phyloP scores from a whole-genome alignment of 2,113 vertebrate genomes.

The Rhodinocichla rosea region DNA sequence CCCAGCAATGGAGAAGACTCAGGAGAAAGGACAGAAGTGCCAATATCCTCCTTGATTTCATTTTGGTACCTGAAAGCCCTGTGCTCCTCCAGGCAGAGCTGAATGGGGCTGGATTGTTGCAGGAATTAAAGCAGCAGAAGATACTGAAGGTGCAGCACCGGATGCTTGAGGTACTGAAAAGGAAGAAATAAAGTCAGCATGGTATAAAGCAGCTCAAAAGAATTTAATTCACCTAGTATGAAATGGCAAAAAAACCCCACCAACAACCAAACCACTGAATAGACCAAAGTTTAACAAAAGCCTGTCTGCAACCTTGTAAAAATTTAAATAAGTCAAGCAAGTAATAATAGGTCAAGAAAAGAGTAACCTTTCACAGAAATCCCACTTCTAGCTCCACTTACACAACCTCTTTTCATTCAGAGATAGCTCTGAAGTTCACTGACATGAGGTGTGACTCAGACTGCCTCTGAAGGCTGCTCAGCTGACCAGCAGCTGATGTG shows the following conservation, averaged over 20 bases:
- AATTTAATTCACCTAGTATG: not conserved
- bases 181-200: not conserved
- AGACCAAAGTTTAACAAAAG: not conserved
- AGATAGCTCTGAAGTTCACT: not conserved
- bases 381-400: not conserved
- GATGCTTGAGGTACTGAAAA: conserved; percentile 72
- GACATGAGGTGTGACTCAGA: not conserved
- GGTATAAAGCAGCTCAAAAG: not conserved
- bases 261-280: not conserved
- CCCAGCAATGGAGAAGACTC: not conserved
- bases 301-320: not conserved
- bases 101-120: conserved; percentile 73
- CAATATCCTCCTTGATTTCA: not conserved
- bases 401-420: not conserved
- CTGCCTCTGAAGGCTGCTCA: not conserved
- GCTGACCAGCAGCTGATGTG: not conserved
- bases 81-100: conserved; percentile 70
- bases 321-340: not conserved
- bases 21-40: not conserved
- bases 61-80: conserved; percentile 86
- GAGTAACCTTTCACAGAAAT: not conserved
- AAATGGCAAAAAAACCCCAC: not conserved
- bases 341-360: not conserved
- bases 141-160: conserved; percentile 53
- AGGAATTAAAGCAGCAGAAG: conserved; percentile 83